phyloP scores from a whole-genome alignment of 1,140 invertebrate species.

The Kradibia gibbosae region DNA sequence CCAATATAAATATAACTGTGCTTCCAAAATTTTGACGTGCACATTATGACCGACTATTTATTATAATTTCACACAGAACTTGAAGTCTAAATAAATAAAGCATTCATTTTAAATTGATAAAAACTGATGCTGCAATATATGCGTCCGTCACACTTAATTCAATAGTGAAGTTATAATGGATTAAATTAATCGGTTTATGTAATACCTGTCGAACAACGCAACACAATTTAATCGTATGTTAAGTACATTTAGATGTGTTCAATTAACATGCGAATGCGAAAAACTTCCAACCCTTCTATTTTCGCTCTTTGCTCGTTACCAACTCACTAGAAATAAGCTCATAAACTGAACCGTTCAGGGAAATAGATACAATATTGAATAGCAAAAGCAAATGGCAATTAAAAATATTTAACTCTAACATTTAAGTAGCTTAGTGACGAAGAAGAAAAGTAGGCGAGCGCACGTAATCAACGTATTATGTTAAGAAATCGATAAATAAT shows the following conservation, averaged over 20 bases:
- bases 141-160: too few relatives aligned
- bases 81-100: neutral
- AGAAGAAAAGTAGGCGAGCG: neutral
- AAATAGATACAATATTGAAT: slow-evolving; percentile 1
- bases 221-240: neutral
- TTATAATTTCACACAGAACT: too few relatives aligned
- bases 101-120: neutral
- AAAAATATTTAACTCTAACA: slow-evolving; percentile 4
- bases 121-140: neutral
- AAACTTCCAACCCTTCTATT: too few relatives aligned
- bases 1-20: too few relatives aligned
- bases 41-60: too few relatives aligned
- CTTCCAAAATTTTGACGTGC: too few relatives aligned
- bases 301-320: neutral
- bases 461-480: neutral
- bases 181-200: neutral
- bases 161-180: neutral
- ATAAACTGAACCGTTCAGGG: neutral
- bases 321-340: neutral
- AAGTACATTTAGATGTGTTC: neutral
- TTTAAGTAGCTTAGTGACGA: too few relatives aligned
- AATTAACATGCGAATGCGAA: neutral
- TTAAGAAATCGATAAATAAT: slow-evolving; percentile 40
- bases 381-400: neutral
- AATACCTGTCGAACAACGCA: neutral